These are phyloP conservation scores for Porites rus DNA, from an alignment of 92 coral and sea anemone genomes.

Conservation along the genomic window DNA sequence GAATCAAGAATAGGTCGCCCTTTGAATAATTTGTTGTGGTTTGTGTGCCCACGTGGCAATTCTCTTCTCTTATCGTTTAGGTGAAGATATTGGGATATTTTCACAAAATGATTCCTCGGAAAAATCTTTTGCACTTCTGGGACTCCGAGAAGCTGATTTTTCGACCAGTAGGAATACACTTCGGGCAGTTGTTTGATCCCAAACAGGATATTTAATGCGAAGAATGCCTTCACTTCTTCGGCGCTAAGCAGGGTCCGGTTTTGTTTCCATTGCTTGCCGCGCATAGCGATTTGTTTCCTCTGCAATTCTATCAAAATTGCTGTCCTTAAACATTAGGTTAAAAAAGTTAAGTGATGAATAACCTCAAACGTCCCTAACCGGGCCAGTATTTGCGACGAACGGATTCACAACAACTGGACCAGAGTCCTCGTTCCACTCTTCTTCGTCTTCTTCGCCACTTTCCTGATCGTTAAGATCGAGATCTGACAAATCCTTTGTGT, in stretches of 20 bases:
- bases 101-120: constrained; percentile 32
- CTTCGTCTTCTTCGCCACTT: neutral
- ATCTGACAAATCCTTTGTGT: constrained; percentile 1
- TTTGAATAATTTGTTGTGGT: constrained; percentile 29
- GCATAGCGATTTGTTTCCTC: too few species aligned
- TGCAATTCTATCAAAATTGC: constrained; percentile 11
- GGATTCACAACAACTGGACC: too few species aligned
- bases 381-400: too few species aligned
- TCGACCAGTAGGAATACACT: constrained; percentile 22
- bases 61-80: constrained; percentile 40
- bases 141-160: constrained; percentile 20
- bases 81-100: constrained; percentile 27
- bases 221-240: neutral
- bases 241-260: constrained; percentile 8
- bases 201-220: constrained; percentile 19
- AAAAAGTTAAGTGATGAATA: too few species aligned
- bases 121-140: constrained; percentile 32
- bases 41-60: constrained; percentile 6
- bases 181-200: constrained; percentile 9
- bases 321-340: too few species aligned
- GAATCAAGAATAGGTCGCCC: constrained; percentile 4
- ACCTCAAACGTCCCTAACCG: too few species aligned
- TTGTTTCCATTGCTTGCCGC: constrained; percentile 15
- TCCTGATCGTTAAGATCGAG: neutral
- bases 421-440: neutral